Conservation (phyloP, 2,113 vertebrate species). For the Helogale parvula region DNA sequence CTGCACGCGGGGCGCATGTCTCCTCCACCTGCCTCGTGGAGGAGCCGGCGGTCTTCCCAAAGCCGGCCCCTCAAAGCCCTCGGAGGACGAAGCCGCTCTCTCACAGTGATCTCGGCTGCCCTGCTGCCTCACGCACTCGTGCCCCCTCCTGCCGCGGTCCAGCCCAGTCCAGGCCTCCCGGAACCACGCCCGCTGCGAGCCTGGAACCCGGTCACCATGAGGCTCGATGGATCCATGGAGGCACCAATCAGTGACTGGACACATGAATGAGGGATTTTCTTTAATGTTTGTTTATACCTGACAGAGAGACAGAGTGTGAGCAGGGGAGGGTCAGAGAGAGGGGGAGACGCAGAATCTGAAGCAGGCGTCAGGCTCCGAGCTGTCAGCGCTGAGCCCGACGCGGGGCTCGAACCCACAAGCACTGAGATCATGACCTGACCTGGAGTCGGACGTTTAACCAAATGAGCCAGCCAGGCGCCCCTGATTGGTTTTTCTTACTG, state of each 20-base stretch:
- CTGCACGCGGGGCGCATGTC: background rate
- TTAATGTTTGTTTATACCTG: no score
- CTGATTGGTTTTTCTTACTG: background rate
- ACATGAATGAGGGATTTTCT: background rate
- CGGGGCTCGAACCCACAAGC: accelerated
- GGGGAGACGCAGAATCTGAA: no score
- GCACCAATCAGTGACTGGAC: no score
- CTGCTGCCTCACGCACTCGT: no score
- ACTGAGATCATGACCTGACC: no score
- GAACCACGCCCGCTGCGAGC: background rate
- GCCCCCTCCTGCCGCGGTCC: accelerated
- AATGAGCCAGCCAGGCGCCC: no score
- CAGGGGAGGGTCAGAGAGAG: no score
- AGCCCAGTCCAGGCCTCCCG: background rate
- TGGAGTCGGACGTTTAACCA: accelerated
- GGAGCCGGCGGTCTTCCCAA: background rate
- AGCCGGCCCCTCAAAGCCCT: background rate
- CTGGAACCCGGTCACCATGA: background rate
- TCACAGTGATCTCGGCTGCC: background rate
- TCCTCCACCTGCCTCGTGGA: background rate
- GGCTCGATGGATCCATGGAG: no score
- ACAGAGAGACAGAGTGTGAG: no score
- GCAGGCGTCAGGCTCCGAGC: no score
- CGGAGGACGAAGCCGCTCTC: background rate
- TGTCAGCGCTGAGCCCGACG: no score